Evolutionary conservation across 2,113 vertebrate genomes (phyloP), one percentile per base, ranked within the genome.

Genomic region (Sinosuthora webbiana): DNA sequence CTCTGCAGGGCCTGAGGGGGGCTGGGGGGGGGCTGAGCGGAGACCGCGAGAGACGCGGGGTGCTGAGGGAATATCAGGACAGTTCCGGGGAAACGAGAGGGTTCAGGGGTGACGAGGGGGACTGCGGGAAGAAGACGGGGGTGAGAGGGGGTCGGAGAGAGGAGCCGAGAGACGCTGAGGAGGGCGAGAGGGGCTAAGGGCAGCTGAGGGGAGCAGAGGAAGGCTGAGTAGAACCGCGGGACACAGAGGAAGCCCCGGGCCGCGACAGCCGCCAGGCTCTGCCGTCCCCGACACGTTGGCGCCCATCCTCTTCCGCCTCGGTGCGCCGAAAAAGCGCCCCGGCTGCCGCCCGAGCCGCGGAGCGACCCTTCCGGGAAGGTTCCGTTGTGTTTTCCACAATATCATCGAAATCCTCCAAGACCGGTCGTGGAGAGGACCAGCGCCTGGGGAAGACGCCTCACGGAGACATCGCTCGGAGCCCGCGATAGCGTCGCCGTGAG

Each of bases 321-420:
- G 71, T 94, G 50, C 37, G 0, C 50, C 5, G 8, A 35, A 10
- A 14, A 70, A 63, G 2, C 7, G 5, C 22, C 37, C 96, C 97
- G 94, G 67, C 45, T 4, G 35, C 33, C 37, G 5, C 83, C 42
- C 1, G 74, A 1, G 10, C 42, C 19, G 12, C 14, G 5, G 23
- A 25, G n/a, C 14, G 15, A 80, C 2, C 22, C 95, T 98, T 97
- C 97, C 96, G 93, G 33, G 0, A 6, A 7, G 13, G 69, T n/a
- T 75, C 45, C 53, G 28, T 0, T 15, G 19, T 6, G 5, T 11
- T 71, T 47, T 11, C 35, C 37, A 4, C 9, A 1, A 0, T 15
- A 0, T 0, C 23, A 0, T 4, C 11, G 1, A 27, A 71, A 37
- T 9, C 7, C 6, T 20, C 14, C 12, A 0, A 4, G 42, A 0